These are phyloP conservation scores for Stratiolaelaps scimitus DNA, from an alignment of 1,140 invertebrate genomes.

Conservation along the genomic window DNA sequence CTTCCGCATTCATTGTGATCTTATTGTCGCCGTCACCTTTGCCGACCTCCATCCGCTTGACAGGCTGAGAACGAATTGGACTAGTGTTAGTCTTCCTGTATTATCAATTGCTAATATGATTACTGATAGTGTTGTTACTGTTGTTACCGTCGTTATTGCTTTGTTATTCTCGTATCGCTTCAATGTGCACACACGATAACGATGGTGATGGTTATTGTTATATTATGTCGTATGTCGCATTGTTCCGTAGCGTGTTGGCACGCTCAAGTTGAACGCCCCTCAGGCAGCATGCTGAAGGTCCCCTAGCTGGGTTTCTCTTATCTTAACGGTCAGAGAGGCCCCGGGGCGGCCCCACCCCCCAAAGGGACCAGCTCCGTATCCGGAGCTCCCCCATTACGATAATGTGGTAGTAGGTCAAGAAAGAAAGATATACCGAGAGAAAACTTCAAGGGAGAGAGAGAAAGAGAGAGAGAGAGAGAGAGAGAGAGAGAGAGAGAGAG, in stretches of 20 bases:
- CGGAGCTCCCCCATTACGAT: too few relatives aligned
- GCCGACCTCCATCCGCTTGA: too few relatives aligned
- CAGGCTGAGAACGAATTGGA: too few relatives aligned
- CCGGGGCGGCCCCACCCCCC: background rate
- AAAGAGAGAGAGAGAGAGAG: too few relatives aligned
- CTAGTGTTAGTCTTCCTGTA: too few relatives aligned
- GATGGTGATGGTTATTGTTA: background rate
- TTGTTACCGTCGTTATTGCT: background rate
- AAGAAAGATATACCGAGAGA: too few relatives aligned
- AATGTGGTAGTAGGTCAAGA: too few relatives aligned
- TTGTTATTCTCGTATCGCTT: background rate
- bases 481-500: too few relatives aligned
- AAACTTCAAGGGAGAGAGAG: too few relatives aligned
- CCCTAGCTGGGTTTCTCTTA: background rate
- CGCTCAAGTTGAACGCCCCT: conserved; percentile 6
- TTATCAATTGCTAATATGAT: background rate
- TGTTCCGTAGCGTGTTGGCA: background rate
- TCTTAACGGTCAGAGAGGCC: background rate
- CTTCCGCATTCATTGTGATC: too few relatives aligned
- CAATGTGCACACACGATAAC: background rate
- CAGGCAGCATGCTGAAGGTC: conserved; percentile 25
- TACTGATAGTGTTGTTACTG: background rate
- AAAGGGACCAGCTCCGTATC: conserved; percentile 21
- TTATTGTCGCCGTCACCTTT: too few relatives aligned
- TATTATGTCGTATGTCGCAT: background rate